Base-by-base conservation (phyloP, 1,140 invertebrate species). In the Drosophila biarmipes region DNA sequence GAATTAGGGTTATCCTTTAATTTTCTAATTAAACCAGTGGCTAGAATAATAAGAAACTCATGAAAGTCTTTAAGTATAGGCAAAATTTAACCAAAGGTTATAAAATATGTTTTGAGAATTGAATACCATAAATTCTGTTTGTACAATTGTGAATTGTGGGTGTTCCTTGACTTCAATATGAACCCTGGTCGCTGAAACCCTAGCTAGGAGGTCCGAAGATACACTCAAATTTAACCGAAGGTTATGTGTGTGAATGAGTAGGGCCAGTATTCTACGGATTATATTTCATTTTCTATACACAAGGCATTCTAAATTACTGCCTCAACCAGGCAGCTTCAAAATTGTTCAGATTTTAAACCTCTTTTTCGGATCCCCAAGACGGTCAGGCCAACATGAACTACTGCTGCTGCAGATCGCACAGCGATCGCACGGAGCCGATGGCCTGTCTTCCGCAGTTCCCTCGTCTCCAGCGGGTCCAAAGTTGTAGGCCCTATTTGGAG, bases 331-430 rank as follows among this genome's bases (percentile, higher is more conserved):
- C 8, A 11, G n/a, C 2, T 12, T 5, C 58, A 10, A 62, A 59
- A 58, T 58, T 62, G 31, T 14, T 0, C 2, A 14, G 2, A 19
- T 17, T n/a, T 15, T 27, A 40, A 15, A 49, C 5, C 27, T 4
- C n/a, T 10, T 24, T 63, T 66, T 59, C 19, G 61, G 31, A 52
- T 52, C 19, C 11, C 6, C 1, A 8, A 31, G 35, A 64, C 29
- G 59, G 63, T 62, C 63, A 51, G 63, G 63, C 15, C 21, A 42
- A 35, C 3, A 67, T 66, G 46, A 51, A 56, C 35, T n/a, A n/a
- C n/a, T 35, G 46, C n/a, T 42, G 29, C 19, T 64, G 63, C 5
- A 34, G 53, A 27, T 46, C 61, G 21, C 31, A 37, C 8, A 48
- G 42, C 43, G 29, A 67, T 67, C 59, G 45, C 11, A 29, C 35